Evolutionary conservation across 2,113 vertebrate species (phyloP).

Genomic region (Coregonus clupeaformis): DNA sequence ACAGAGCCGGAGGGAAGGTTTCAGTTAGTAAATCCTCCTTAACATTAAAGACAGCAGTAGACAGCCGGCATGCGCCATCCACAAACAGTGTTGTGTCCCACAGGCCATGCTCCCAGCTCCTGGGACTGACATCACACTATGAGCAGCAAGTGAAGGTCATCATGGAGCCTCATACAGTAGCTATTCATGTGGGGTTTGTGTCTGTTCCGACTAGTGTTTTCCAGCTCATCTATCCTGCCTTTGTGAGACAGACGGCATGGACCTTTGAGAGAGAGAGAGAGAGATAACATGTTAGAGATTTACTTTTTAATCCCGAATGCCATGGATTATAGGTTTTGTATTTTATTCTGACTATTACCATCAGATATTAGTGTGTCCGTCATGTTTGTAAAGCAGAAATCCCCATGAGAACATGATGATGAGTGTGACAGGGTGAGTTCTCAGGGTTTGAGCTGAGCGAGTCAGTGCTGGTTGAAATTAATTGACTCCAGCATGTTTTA

Average conservation of each 20-base stretch:
- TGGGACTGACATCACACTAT: too few species aligned
- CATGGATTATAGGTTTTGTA: conserved; percentile 72
- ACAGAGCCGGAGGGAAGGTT: background rate
- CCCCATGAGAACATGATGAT: background rate
- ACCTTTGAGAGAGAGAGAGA: conserved; percentile 43
- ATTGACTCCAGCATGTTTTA: conserved; percentile 64
- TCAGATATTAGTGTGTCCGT: conserved; percentile 8
- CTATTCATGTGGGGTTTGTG: background rate
- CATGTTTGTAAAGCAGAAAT: background rate
- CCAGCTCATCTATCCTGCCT: conserved; percentile 20
- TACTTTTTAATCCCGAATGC: conserved; percentile 68
- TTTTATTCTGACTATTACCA: conserved; percentile 57
- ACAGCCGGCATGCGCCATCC: background rate
- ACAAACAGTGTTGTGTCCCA: background rate
- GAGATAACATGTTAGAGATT: conserved; percentile 70
- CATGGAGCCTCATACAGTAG: conserved; percentile 22
- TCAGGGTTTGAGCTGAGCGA: conserved; percentile 30
- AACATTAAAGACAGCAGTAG: background rate
- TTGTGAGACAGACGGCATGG: conserved; percentile 52
- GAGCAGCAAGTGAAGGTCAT: background rate
- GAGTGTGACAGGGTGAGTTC: conserved; percentile 12
- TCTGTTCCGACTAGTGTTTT: conserved; percentile 31
- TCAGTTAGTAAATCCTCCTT: background rate
- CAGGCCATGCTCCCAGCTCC: background rate
- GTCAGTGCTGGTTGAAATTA: conserved; percentile 53